A percentile compares a stretch with the other conserved stretches of the same genome.
Conservation (phyloP, 1,140 invertebrate species). For the Gonioctena quinquepunctata region DNA sequence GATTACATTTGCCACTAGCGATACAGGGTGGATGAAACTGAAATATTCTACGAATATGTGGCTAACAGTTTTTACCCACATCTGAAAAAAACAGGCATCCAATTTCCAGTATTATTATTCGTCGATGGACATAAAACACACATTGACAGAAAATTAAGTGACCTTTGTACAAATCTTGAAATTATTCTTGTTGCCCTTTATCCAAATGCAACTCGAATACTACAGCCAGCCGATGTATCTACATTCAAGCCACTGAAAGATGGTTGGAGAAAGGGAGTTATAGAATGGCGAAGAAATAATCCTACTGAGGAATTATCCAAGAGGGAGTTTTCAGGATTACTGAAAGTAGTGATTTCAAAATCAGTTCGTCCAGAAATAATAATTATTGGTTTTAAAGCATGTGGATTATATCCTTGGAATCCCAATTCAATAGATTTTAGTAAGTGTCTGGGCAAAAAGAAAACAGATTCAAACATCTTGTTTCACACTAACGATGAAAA, state of each 20-base stretch:
- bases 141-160: constrained; percentile 36
- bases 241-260: constrained; percentile 41
- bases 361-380: no score
- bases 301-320: not conserved
- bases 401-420: no score
- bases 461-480: no score
- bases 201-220: constrained; percentile 46
- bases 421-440: no score
- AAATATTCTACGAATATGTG: constrained; percentile 54
- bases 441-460: no score
- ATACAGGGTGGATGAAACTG: constrained; percentile 54
- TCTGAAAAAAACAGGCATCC: constrained; percentile 31
- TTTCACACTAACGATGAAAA: no score
- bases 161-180: constrained; percentile 42
- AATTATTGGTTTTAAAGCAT: no score
- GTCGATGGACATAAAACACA: constrained; percentile 43
- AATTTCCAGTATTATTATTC: constrained; percentile 38
- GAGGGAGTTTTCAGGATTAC: no score
- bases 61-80: constrained; percentile 49
- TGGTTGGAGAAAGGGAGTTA: constrained; percentile 25
- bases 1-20: constrained; percentile 48
- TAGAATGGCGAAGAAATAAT: not conserved
- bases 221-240: constrained; percentile 47
- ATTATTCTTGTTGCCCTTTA: constrained; percentile 47
- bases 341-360: no score